Conservation (phyloP, 2,797 vertebrate genomes). For the Bovichtus diacanthus region DNA sequence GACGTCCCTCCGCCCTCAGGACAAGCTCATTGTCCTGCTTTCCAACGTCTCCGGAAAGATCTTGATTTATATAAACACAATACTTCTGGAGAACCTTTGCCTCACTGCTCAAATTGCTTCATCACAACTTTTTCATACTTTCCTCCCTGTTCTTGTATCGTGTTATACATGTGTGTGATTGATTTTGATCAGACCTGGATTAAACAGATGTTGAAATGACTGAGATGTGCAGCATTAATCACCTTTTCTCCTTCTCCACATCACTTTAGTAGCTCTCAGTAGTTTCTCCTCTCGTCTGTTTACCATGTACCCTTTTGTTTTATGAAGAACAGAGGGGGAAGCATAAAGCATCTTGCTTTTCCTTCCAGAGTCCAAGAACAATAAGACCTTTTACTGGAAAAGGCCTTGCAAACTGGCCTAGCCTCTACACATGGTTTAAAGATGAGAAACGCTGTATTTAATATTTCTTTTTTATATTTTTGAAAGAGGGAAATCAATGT, state of each 20-base stretch:
- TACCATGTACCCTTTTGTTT: constrained; percentile 47
- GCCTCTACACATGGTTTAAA: constrained; percentile 67
- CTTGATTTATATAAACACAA: constrained; percentile 4
- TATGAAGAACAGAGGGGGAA: constrained; percentile 23
- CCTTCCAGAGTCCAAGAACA: constrained; percentile 65
- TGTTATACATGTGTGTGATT: constrained; percentile 21
- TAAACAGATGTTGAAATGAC: constrained; percentile 40
- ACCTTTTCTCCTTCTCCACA: constrained; percentile 18
- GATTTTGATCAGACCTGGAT: constrained; percentile 34
- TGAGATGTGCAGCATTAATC: constrained; percentile 17
- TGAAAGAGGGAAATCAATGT: constrained; percentile 37
- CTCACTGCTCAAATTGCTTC: background rate
- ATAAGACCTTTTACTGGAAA: constrained; percentile 63
- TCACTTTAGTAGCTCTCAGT: constrained; percentile 36
- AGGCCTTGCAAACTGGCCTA: constrained; percentile 25
- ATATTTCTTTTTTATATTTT: constrained; percentile 31
- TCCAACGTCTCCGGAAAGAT: background rate
- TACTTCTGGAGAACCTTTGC: constrained; percentile 11
- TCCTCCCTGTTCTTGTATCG: background rate
- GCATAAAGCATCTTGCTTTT: constrained; percentile 37
- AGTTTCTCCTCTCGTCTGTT: constrained; percentile 51
- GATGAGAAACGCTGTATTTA: constrained; percentile 57
- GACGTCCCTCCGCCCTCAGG: constrained; percentile 23
- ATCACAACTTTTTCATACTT: background rate
- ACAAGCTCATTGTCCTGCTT: constrained; percentile 16